Conservation (phyloP, 2,888 invertebrate genomes). For the Erebia aethiops region DNA sequence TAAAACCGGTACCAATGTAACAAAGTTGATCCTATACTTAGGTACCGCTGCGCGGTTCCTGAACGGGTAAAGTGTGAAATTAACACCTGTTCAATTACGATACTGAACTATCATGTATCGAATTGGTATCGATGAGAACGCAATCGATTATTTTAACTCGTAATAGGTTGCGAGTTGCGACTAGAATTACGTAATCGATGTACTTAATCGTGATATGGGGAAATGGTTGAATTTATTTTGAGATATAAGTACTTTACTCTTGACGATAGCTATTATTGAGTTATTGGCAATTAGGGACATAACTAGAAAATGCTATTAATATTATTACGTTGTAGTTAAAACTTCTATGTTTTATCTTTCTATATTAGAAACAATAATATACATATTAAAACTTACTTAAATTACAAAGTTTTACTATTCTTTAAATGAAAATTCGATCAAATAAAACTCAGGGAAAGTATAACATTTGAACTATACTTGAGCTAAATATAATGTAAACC, state of each 20-base stretch:
- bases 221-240: conserved; percentile 2
- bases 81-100: conserved; percentile 49
- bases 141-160: conserved; percentile 45
- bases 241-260: background rate
- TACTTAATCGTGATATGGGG: conserved; percentile 12
- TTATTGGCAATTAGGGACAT: background rate
- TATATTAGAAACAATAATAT: too few relatives aligned
- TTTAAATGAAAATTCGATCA: background rate
- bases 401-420: background rate
- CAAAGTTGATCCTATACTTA: conserved; percentile 35
- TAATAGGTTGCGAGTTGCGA: conserved; percentile 33
- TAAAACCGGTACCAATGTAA: conserved; percentile 29
- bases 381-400: too few relatives aligned
- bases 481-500: too few relatives aligned
- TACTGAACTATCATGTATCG: conserved; percentile 44
- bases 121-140: conserved; percentile 43
- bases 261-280: background rate
- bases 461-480: too few relatives aligned
- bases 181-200: conserved; percentile 40
- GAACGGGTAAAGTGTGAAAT: conserved; percentile 49
- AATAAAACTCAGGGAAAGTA: too few relatives aligned
- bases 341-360: too few relatives aligned
- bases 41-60: conserved; percentile 36
- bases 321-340: too few relatives aligned
- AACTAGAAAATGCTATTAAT: background rate